Conservation (phyloP, 2,888 invertebrate genomes). For the Entomobrya multifasciata region DNA sequence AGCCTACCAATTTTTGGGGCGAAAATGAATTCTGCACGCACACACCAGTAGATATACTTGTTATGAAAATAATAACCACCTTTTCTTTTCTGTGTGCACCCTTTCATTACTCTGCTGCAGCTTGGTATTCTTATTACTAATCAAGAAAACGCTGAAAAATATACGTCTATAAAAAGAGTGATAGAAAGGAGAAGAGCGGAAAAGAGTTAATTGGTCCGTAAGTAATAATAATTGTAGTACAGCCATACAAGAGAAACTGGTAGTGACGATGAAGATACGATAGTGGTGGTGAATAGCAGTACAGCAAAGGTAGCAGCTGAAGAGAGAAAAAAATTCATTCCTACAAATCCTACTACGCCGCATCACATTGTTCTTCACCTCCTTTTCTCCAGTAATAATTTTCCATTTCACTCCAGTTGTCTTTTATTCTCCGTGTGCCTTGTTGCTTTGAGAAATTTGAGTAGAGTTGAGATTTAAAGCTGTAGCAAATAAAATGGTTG, state of each 20-base stretch:
- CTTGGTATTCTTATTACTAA: neutral
- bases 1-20: no score
- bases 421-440: neutral
- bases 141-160: neutral
- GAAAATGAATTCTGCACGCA: no score
- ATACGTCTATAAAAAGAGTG: neutral
- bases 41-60: no score
- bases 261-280: neutral
- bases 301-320: neutral
- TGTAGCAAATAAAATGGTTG: slow-evolving; percentile 1
- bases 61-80: no score
- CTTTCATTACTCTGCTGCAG: neutral
- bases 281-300: neutral
- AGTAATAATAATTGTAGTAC: slow-evolving; percentile 42
- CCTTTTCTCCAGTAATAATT: neutral
- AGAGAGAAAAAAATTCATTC: neutral
- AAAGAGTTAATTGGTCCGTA: slow-evolving; percentile 58
- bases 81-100: no score
- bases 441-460: neutral
- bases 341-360: slow-evolving; percentile 4
- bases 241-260: neutral
- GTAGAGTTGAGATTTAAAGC: neutral
- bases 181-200: neutral
- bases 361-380: neutral
- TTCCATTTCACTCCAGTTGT: neutral